Evolutionary conservation across 2,113 vertebrate species (phyloP).

Genomic region (Pygathrix nemaeus): DNA sequence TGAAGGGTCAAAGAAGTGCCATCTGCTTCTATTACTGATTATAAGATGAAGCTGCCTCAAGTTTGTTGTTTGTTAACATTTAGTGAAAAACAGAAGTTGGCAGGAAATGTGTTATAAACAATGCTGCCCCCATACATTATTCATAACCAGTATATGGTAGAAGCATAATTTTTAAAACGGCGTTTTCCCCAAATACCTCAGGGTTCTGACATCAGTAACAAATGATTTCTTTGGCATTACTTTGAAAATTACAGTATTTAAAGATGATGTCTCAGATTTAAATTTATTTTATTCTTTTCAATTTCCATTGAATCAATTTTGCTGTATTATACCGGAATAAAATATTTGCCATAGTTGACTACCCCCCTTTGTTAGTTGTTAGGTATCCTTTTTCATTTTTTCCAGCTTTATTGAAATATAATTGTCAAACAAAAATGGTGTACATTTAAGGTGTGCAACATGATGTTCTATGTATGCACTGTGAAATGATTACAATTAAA

Average conservation of each 20-base stretch:
- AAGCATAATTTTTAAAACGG: conserved; percentile 74
- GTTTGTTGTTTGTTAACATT: conserved; percentile 67
- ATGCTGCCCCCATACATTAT: conserved; percentile 55
- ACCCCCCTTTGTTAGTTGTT: background rate
- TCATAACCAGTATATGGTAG: conserved; percentile 64
- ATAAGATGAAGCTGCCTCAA: conserved; percentile 55
- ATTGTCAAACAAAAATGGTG: background rate
- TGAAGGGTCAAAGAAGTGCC: conserved; percentile 58
- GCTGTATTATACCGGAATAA: conserved; percentile 57
- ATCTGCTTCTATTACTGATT: conserved; percentile 66
- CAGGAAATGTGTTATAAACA: conserved; percentile 77
- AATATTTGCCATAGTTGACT: conserved; percentile 58
- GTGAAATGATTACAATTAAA: background rate
- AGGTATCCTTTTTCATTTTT: background rate
- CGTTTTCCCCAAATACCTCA: conserved; percentile 57
- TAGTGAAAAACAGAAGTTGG: conserved; percentile 77
- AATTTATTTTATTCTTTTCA: conserved; percentile 67
- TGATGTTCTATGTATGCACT: background rate
- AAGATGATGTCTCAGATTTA: conserved; percentile 54
- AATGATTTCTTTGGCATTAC: conserved; percentile 73
- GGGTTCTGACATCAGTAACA: conserved; percentile 65
- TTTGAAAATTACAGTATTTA: conserved; percentile 68
- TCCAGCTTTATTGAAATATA: background rate
- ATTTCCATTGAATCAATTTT: conserved; percentile 69
- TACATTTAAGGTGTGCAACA: background rate